A percentile compares a stretch with the other conserved stretches of the same genome.
These are phyloP conservation scores for Sebastiscus albofasciatus DNA, from an alignment of 2,797 vertebrate genomes.

Conservation along the genomic window DNA sequence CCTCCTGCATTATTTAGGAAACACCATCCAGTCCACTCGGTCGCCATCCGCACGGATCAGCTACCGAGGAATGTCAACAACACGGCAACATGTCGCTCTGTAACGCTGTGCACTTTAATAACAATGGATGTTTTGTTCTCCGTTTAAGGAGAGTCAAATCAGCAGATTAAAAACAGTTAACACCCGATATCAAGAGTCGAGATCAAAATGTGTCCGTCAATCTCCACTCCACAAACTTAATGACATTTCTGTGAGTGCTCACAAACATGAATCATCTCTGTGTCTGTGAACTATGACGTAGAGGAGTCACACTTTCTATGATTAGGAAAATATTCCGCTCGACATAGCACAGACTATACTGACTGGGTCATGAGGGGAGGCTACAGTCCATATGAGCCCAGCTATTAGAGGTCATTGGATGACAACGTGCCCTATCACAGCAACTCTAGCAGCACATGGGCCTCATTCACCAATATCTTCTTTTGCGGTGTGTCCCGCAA, in stretches of 20 bases:
- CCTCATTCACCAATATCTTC: neutral
- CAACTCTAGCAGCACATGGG: neutral
- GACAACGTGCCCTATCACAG: neutral
- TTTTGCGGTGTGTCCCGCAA: too few relatives aligned
- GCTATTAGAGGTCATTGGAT: neutral
- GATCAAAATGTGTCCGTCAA: neutral
- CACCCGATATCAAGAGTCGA: neutral
- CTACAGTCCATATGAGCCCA: neutral
- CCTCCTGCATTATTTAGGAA: conserved; percentile 75
- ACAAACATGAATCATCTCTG: neutral
- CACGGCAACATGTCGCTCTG: conserved; percentile 9
- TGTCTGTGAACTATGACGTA: too few relatives aligned
- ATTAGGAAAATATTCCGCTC: neutral
- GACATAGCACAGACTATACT: neutral
- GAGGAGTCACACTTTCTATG: too few relatives aligned
- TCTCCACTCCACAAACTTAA: neutral
- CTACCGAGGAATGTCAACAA: conserved; percentile 41
- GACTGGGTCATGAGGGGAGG: neutral
- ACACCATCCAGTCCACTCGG: conserved; percentile 49
- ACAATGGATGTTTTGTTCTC: neutral
- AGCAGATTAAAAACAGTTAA: neutral
- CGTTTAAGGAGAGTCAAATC: neutral
- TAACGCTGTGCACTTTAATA: neutral
- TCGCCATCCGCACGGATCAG: conserved; percentile 36
- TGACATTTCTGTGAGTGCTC: neutral